Conservation (phyloP, 53 echinoderm and acorn worm species). For the Patiria pectinifera region DNA sequence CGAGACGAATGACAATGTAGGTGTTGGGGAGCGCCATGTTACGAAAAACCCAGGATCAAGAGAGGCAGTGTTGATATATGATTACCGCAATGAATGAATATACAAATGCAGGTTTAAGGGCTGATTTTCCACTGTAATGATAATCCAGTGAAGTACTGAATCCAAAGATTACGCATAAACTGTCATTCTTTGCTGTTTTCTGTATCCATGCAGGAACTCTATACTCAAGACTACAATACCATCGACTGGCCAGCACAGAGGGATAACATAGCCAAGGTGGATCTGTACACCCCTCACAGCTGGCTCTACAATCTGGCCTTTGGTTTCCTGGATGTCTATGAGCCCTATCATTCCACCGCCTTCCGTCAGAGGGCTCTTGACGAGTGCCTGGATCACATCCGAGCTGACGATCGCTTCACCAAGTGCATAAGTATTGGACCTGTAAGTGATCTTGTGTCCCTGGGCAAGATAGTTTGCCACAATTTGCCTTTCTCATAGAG, state of each 20-base stretch:
- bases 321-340: conserved; percentile 82
- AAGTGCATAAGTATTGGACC: conserved; percentile 96
- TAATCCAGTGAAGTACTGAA: no score
- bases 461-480: not conserved
- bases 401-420: conserved; percentile 89
- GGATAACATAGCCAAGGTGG: conserved; percentile 81
- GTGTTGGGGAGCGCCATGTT: no score
- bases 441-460: conserved; percentile 63
- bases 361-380: conserved; percentile 80
- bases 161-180: no score
- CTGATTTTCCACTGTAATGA: no score
- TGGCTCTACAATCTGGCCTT: conserved; percentile 82
- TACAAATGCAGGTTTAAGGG: no score
- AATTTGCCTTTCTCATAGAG: not conserved
- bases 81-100: no score
- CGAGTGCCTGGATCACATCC: conserved; percentile 89
- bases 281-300: conserved; percentile 93
- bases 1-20: no score
- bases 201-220: conserved; percentile 73
- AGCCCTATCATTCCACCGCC: conserved; percentile 64
- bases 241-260: conserved; percentile 91
- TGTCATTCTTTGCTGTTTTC: not conserved
- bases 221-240: conserved; percentile 79
- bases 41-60: no score
- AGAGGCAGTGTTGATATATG: no score